Percentiles rank a stretch among this genome's conserved stretches.
These are phyloP conservation scores for Lepisosteus osseus DNA, from an alignment of 2,113 vertebrate genomes.

Conservation along the genomic window DNA sequence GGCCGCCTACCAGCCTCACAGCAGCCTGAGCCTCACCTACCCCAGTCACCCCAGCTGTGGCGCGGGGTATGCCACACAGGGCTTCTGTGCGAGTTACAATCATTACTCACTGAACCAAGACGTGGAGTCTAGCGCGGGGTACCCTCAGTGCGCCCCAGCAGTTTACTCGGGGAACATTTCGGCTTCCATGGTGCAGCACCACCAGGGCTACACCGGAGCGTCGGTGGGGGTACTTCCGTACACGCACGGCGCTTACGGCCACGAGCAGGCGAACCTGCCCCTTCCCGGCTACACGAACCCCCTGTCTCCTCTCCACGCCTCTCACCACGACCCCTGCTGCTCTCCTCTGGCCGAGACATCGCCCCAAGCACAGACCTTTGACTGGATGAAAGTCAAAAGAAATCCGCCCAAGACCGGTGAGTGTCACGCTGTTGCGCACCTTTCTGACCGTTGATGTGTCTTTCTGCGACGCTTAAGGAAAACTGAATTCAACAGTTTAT, in stretches of 20 bases:
- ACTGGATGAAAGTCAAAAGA: constrained; percentile 99
- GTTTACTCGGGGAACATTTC: constrained; percentile 90
- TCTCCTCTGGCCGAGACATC: constrained; percentile 83
- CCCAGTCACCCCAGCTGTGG: constrained; percentile 76
- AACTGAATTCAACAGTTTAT: too few species aligned
- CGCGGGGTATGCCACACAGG: constrained; percentile 78
- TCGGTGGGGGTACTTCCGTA: constrained; percentile 80
- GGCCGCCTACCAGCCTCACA: constrained; percentile 77
- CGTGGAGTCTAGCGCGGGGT: constrained; percentile 77
- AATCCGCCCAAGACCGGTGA: constrained; percentile 98
- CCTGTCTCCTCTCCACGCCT: constrained; percentile 81
- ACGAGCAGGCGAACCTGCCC: constrained; percentile 77
- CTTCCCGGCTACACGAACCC: constrained; percentile 77
- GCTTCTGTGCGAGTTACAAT: constrained; percentile 81
- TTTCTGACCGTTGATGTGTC: too few species aligned
- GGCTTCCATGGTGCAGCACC: constrained; percentile 77
- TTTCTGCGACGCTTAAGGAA: too few species aligned
- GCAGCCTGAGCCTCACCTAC: constrained; percentile 80
- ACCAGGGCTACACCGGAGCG: constrained; percentile 81
- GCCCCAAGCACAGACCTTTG: constrained; percentile 88
- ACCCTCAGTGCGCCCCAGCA: constrained; percentile 79
- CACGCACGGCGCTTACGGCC: constrained; percentile 77
- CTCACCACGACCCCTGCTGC: constrained; percentile 79
- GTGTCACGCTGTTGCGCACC: constrained; percentile 30
- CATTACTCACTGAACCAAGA: constrained; percentile 87